phyloP scores from a whole-genome alignment of 2,888 invertebrate genomes.

The Cosmia pyralina region DNA sequence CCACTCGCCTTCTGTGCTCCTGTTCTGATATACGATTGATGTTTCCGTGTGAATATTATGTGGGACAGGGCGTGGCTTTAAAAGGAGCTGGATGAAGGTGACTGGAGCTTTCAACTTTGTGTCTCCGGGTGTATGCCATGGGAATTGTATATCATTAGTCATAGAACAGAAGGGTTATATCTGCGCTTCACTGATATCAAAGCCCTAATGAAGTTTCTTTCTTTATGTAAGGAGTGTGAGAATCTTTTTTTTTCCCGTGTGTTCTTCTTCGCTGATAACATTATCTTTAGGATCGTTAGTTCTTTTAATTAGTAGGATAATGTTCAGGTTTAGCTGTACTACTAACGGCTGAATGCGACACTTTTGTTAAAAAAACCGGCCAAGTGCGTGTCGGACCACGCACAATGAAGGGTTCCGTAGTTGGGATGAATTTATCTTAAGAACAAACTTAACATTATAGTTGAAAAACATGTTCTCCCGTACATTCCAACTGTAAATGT shows the following conservation, averaged over 20 bases:
- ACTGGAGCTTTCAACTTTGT: background rate
- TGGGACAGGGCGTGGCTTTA: slow-evolving; percentile 21
- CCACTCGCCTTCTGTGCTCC: slow-evolving; percentile 57
- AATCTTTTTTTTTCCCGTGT: background rate
- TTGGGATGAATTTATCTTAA: too few relatives aligned
- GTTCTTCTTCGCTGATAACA: background rate
- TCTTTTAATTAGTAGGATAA: background rate
- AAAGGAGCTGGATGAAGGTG: slow-evolving; percentile 7
- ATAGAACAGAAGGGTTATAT: background rate
- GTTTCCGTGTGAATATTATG: slow-evolving; percentile 64
- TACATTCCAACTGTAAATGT: too few relatives aligned
- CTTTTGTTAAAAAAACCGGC: too few relatives aligned
- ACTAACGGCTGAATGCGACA: too few relatives aligned
- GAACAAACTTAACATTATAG: too few relatives aligned
- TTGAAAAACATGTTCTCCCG: too few relatives aligned
- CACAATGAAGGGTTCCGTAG: too few relatives aligned
- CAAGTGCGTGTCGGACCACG: too few relatives aligned
- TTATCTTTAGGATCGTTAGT: too few relatives aligned
- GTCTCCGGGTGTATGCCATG: background rate
- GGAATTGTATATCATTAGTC: background rate
- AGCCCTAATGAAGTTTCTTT: background rate
- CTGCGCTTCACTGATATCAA: background rate
- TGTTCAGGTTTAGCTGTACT: background rate
- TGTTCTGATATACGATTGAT: slow-evolving; percentile 60
- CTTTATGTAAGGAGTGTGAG: background rate